Base-by-base conservation (phyloP, 2,797 vertebrate genomes). In the Triplophysa bombifrons region DNA sequence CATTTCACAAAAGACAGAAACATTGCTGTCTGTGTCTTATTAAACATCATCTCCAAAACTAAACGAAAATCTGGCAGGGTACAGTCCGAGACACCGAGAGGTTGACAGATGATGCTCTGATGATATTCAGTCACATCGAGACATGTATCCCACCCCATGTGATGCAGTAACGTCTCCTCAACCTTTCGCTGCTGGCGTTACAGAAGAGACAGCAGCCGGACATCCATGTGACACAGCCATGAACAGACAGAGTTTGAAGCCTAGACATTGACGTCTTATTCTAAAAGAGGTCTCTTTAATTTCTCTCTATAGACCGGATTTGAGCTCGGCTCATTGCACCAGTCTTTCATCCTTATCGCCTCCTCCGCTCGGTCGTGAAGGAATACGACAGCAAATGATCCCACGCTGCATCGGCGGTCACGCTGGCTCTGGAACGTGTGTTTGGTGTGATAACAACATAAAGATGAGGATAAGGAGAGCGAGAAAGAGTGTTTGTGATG, bases 401-500 rank as follows among this genome's bases (percentile, higher is more conserved):
- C 25, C 80, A 84, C 76, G 55, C 70, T 78, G 87, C 72, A 84
- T 85, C 84, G 82, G 44, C 50, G 64, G 80, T 88, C 80, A 78
- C 86, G 50, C 81, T 64, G 56, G 68, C 77, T 78, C 82, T 78
- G 74, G 86, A 70, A 91, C 91, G 87, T 88, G 84, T 17, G 82
- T 88, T 84, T 85, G 44, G 73, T 30, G 80, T 85, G 87, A 85
- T 76, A 80, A 83, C 84, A 74, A 86, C 86, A 84, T 86, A 89
- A 90, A 92, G 89, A 90, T 88, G 85, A 89, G 89, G 88, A 87
- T 72, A 76, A 78, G 81, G 80, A 87, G 84, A 88, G 91, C 87
- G 58, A 78, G 91, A 89, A 90, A 87, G 64, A 25, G 16, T 19
- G 27, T 19, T 34, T 63, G 6, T 16, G 27, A 34, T 63, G 68